Evolutionary conservation across 2,797 vertebrate genomes (phyloP).

Genomic region (Myripristis jacobus): DNA sequence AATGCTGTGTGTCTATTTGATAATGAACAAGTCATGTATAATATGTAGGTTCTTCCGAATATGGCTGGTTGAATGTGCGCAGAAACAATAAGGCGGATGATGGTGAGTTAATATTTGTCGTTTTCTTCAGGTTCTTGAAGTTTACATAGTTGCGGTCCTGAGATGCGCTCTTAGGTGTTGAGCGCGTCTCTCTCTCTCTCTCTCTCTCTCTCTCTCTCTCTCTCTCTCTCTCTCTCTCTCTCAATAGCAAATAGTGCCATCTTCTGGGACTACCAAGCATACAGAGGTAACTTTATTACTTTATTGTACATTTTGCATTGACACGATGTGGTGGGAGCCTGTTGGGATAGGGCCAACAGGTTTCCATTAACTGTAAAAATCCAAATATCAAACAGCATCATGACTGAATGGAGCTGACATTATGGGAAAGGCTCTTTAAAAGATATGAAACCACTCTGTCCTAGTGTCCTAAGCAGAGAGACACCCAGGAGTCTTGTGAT

Average conservation of each 20-base stretch:
- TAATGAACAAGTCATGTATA: too few species aligned
- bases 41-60: too few species aligned
- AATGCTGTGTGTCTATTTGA: too few species aligned
- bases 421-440: background rate
- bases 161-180: background rate
- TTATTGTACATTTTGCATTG: slow-evolving; percentile 28
- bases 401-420: background rate
- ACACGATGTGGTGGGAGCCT: slow-evolving; percentile 7
- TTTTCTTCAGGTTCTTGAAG: too few species aligned
- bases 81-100: too few species aligned
- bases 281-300: slow-evolving; percentile 39
- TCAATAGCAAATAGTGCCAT: slow-evolving; percentile 54
- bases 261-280: slow-evolving; percentile 44
- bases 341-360: background rate
- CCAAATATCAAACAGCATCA: slow-evolving; percentile 1
- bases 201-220: background rate
- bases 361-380: slow-evolving; percentile 10
- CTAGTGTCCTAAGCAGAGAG: slow-evolving; percentile 20
- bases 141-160: background rate
- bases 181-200: background rate
- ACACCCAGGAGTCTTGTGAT: slow-evolving; percentile 51
- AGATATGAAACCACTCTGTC: background rate
- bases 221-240: background rate
- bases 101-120: too few species aligned
- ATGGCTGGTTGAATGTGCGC: too few species aligned